phyloP scores from a whole-genome alignment of 1,140 invertebrate genomes.

The Ruditapes philippinarum region DNA sequence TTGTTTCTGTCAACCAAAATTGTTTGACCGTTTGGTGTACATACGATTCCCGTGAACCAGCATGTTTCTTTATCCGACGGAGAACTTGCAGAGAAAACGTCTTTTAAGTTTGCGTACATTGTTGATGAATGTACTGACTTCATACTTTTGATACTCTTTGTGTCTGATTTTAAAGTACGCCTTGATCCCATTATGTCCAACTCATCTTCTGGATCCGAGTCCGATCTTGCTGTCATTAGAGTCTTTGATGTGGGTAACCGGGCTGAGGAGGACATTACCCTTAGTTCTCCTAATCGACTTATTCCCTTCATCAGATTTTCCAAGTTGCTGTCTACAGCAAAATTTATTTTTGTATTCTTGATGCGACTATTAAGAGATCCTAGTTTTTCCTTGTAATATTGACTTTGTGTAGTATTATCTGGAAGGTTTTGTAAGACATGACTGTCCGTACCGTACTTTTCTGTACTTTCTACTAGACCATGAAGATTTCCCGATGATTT shows the following conservation, averaged over 20 bases:
- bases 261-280: conserved; percentile 22
- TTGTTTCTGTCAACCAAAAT: conserved; percentile 61
- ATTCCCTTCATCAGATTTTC: conserved; percentile 50
- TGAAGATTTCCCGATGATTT: conserved; percentile 56
- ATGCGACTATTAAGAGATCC: conserved; percentile 40
- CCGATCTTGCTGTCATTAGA: not conserved
- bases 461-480: not conserved
- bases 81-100: not conserved
- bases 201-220: conserved; percentile 56
- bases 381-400: conserved; percentile 54
- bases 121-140: not conserved
- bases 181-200: not conserved
- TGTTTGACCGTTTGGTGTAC: conserved; percentile 21
- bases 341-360: conserved; percentile 44
- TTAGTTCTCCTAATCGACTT: conserved; percentile 46
- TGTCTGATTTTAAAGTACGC: not conserved
- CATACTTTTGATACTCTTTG: not conserved
- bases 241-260: not conserved
- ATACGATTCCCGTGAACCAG: conserved; percentile 60
- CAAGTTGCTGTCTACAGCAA: conserved; percentile 32
- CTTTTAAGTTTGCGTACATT: conserved; percentile 17
- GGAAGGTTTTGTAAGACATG: conserved; percentile 29
- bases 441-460: conserved; percentile 56
- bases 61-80: conserved; percentile 41
- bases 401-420: conserved; percentile 1